Base-by-base conservation (phyloP, 2,113 vertebrate genomes). In the Xiphophorus maculatus region DNA sequence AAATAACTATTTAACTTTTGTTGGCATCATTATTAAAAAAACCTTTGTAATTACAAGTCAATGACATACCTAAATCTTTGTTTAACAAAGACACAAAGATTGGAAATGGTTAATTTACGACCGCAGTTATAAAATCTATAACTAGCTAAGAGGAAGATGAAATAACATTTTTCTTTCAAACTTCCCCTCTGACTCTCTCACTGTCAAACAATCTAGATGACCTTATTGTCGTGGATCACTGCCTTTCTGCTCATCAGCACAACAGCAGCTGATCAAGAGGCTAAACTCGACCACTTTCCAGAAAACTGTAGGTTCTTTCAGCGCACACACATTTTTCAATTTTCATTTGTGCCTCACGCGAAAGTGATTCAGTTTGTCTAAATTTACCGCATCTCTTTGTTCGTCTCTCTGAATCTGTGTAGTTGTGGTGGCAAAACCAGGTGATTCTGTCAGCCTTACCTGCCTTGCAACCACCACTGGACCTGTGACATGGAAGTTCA, bases 401-500 rank as follows among this genome's bases (percentile, higher is more conserved):
- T 2, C 71, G 17, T 75, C 4, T 70, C 11, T 66, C 25, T 71
- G 3, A 44, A 6, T 69, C 19, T 69, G 15, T 54, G 63, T 28
- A 94, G 94, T 90, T 67, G 67, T 66, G 10, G 62, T 86, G 61
- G 88, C 66, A 3, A 74, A 74, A 30, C 29, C 0, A 13, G 1
- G 1, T 0, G 1, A 27, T 27, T 22, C 61, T 1, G 73, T 90
- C 54, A 91, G 4, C 0, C 84, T 95, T 27, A 84, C 54, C 71
- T 95, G 94, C 63, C 2, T 4, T 28, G 66, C 74, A 1, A 5
- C 63, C 2, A 22, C 33, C 0, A 2, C 60, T 0, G 83, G 10
- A 1, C 0, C 0, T 0, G 64, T 94, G 33, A 88, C 5, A 0
- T 95, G 94, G 94, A 89, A 11, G 66, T 72, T 81, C 1, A 1